Conservation (phyloP, 92 coral and sea anemone species). For the Anthopleura xanthogrammica region DNA sequence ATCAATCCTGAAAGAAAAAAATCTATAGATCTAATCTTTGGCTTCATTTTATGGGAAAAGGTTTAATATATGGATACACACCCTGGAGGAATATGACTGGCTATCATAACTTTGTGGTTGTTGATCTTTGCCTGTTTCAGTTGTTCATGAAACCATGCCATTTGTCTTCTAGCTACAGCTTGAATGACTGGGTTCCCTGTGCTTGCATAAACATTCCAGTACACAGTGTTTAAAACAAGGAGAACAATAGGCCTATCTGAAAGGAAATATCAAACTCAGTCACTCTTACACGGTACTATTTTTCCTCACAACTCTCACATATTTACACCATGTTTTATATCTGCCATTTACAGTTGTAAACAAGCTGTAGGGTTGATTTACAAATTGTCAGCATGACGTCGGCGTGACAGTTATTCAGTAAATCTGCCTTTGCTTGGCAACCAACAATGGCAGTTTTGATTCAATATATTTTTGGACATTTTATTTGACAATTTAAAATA, state of each 20-base stretch:
- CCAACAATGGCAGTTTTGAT: no score
- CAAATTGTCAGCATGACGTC: not conserved
- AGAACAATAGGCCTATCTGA: constrained; percentile 73
- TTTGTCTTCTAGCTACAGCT: constrained; percentile 65
- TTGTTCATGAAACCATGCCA: constrained; percentile 79
- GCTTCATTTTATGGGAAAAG: not conserved
- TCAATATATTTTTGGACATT: no score
- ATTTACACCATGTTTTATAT: not conserved
- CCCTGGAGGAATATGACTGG: constrained; percentile 95
- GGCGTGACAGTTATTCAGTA: no score
- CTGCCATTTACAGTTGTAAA: not conserved
- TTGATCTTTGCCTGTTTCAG: constrained; percentile 56
- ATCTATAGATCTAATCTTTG: not conserved
- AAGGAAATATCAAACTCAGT: not conserved
- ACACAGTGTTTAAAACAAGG: constrained; percentile 79
- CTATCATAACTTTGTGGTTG: constrained; percentile 69
- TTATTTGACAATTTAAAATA: no score
- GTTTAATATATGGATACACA: constrained; percentile 10
- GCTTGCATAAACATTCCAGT: constrained; percentile 63
- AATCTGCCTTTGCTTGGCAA: no score
- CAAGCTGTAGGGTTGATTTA: not conserved
- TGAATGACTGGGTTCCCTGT: constrained; percentile 49
- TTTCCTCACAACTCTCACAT: not conserved
- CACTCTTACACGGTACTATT: not conserved
- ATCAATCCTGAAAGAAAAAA: constrained; percentile 61